Conservation (phyloP, 2,888 invertebrate genomes). For the Drosophila multiciliata region DNA sequence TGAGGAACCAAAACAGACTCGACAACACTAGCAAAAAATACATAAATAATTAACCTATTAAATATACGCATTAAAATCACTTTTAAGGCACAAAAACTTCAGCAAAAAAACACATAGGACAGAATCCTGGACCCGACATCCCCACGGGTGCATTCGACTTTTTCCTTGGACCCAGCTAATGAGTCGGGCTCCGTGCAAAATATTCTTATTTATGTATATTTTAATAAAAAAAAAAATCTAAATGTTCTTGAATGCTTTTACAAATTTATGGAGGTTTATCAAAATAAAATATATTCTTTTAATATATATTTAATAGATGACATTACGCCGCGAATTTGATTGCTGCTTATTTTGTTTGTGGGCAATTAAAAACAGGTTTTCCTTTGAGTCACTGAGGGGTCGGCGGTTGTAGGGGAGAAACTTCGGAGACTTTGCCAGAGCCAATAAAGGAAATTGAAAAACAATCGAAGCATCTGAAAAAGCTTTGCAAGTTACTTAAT, state of each 20-base stretch:
- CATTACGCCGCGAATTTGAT: constrained; percentile 19
- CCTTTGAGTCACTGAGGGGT: background rate
- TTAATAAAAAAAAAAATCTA: background rate
- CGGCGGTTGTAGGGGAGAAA: background rate
- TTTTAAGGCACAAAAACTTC: background rate
- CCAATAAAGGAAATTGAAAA: constrained; percentile 24
- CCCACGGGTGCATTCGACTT: constrained; percentile 6
- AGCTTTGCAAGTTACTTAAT: constrained; percentile 1
- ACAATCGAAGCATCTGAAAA: constrained; percentile 22
- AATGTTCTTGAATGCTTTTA: constrained; percentile 1
- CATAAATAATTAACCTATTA: constrained; percentile 56
- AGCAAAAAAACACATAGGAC: constrained; percentile 9
- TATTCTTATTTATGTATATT: constrained; percentile 6
- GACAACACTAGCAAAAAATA: constrained; percentile 11
- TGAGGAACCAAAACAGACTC: constrained; percentile 24
- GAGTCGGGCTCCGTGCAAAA: constrained; percentile 24
- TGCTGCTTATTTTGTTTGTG: constrained; percentile 12
- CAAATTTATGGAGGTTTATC: constrained; percentile 27
- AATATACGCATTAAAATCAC: constrained; percentile 60
- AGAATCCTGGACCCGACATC: no score
- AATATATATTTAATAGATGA: constrained; percentile 3
- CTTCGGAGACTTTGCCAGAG: background rate
- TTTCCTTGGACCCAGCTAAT: constrained; percentile 38
- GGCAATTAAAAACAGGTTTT: constrained; percentile 10
- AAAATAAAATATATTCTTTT: background rate